Base-by-base conservation (phyloP, 2,797 vertebrate species). In the Anguilla anguilla region DNA sequence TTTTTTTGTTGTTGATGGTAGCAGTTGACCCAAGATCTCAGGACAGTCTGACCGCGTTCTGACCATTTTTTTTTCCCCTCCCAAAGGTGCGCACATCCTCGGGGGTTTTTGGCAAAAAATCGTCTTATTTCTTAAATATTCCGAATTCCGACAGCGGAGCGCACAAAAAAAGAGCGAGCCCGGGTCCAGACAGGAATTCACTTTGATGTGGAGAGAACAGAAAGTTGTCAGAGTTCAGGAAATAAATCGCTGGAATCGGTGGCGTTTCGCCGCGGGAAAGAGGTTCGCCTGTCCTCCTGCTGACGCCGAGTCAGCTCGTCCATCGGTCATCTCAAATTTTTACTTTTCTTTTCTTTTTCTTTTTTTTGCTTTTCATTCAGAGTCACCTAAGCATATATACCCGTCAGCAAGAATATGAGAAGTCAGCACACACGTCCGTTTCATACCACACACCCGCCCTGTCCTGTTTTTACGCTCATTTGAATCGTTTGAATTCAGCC, bases 141-240 rank as follows among this genome's bases (percentile, higher is more conserved):
- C 64, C 7, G 81, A 88, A 93, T 92, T 91, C 90, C 86, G 89
- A 39, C 53, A 49, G 88, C 74, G 51, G 81, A 82, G 17, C 67
- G 55, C 86, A 88, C 72, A 28, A 85, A 88, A n/a, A 51, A 49
- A 49, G 6, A 51, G 49, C 87, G 83, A 69, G 46, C 83, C 82
- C 43, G 74, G 22, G 86, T 86, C 74, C 74, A 89, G 79, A 88
- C 43, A 88, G 86, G 15, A 51, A 86, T 91, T 89, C 86, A 59
- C 91, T 90, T 89, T 92, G 88, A 92, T 89, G 85, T 87, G 28
- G 88, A 88, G 79, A 90, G 89, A 90, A 90, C 82, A 84, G 57
- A 84, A 81, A 88, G 51, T 83, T 88, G 88, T 88, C 89, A 89
- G 69, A 5, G 17, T 57, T 22, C 67, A 1, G 87, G 28, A 69